Conservation (phyloP, 2,113 vertebrate genomes). For the Etheostoma spectabile region DNA sequence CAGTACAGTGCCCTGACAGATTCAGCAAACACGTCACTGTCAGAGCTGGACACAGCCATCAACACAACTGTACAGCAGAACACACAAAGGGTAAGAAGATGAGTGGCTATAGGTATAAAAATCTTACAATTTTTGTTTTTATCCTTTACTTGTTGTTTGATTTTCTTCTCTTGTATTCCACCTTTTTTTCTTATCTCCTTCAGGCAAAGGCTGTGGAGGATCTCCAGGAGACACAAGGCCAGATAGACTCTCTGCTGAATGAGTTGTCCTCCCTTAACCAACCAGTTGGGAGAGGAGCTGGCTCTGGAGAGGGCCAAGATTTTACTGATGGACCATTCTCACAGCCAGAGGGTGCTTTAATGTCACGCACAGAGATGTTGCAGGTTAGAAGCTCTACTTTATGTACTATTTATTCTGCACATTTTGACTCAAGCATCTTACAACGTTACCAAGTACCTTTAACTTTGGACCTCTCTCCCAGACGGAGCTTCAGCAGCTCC, state of each 20-base stretch:
- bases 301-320: constrained; percentile 9
- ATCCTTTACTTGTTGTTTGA: not conserved
- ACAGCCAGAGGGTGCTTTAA: constrained; percentile 79
- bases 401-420: too few species aligned
- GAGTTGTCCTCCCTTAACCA: constrained; percentile 75
- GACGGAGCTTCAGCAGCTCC: constrained; percentile 90
- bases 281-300: constrained; percentile 35
- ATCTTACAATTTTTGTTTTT: not conserved
- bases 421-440: not conserved
- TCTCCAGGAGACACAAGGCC: constrained; percentile 89
- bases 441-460: not conserved
- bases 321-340: constrained; percentile 45
- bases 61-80: constrained; percentile 90
- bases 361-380: constrained; percentile 85
- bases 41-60: constrained; percentile 88
- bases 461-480: constrained; percentile 54
- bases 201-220: constrained; percentile 93
- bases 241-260: constrained; percentile 88
- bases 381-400: constrained; percentile 83
- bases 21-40: constrained; percentile 83
- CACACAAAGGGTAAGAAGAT: constrained; percentile 89
- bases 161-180: not conserved
- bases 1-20: constrained; percentile 88
- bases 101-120: not conserved
- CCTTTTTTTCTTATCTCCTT: constrained; percentile 8